phyloP scores from a whole-genome alignment of 2,797 vertebrate species.

The Phrynocephalus guinanensis region DNA sequence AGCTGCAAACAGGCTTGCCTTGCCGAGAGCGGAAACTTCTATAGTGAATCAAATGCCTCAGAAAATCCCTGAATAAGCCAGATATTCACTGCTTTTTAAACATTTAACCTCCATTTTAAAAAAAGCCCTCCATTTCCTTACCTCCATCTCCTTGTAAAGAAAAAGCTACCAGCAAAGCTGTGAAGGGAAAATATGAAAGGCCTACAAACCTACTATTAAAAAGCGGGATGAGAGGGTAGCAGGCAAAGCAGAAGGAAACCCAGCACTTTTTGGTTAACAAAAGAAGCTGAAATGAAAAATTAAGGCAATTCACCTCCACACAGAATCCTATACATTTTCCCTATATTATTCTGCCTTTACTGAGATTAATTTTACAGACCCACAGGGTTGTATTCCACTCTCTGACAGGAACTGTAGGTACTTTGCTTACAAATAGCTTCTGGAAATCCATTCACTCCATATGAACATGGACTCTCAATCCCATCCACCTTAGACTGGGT shows the following conservation, averaged over 20 bases:
- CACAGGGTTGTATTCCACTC: neutral
- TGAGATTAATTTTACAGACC: neutral
- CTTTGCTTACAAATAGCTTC: neutral
- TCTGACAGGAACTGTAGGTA: neutral
- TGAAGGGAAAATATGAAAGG: slow-evolving; percentile 23
- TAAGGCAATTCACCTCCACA: neutral
- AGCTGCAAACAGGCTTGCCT: slow-evolving; percentile 56
- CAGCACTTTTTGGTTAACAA: slow-evolving; percentile 27
- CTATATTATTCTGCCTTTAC: neutral
- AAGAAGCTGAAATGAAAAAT: slow-evolving; percentile 40
- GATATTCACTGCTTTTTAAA: slow-evolving; percentile 55
- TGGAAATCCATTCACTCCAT: neutral
- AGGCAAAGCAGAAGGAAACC: slow-evolving; percentile 30
- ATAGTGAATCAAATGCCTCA: slow-evolving; percentile 64
- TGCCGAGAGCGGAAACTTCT: slow-evolving; percentile 42
- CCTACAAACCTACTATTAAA: slow-evolving; percentile 31
- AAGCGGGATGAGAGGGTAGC: accelerated
- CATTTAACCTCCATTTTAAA: slow-evolving; percentile 42
- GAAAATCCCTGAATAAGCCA: slow-evolving; percentile 60
- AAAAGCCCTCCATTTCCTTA: slow-evolving; percentile 35
- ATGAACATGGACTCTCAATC: no score
- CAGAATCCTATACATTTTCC: slow-evolving; percentile 7
- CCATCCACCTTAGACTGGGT: neutral
- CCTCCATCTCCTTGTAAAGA: slow-evolving; percentile 28
- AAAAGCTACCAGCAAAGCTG: slow-evolving; percentile 33